Evolutionary conservation across 1,140 invertebrate genomes (phyloP).

Genomic region (Phenacoccus solenopsis): DNA sequence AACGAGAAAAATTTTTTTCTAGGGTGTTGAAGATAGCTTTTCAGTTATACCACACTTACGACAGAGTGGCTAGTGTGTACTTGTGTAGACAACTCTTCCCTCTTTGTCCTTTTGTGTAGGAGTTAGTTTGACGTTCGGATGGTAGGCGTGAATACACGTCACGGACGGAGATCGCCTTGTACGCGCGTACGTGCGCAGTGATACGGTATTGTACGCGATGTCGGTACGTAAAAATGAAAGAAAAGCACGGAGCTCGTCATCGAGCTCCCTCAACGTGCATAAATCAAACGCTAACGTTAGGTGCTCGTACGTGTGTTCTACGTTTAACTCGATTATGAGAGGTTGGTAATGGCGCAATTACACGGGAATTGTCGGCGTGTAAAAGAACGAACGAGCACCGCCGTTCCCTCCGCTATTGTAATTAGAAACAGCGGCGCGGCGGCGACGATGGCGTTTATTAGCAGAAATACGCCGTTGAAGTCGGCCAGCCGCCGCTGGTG

Average conservation of each 20-base stretch:
- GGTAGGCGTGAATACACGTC: too few relatives aligned
- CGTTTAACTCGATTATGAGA: background rate
- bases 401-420: too few relatives aligned
- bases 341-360: background rate
- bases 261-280: background rate
- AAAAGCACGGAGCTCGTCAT: too few relatives aligned
- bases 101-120: too few relatives aligned
- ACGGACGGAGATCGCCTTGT: too few relatives aligned
- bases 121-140: too few relatives aligned
- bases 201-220: background rate
- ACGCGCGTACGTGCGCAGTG: too few relatives aligned
- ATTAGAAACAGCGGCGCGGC: background rate
- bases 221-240: background rate
- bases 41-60: too few relatives aligned
- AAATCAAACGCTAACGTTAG: background rate
- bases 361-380: background rate
- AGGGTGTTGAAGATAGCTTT: background rate
- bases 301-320: background rate
- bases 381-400: background rate
- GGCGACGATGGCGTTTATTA: background rate
- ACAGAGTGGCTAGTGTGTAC: too few relatives aligned
- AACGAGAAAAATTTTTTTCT: background rate
- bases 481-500: background rate
- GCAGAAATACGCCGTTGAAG: background rate
- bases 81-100: too few relatives aligned